Conservation (phyloP, 1,140 invertebrate genomes). For the Drosophila nasuta region DNA sequence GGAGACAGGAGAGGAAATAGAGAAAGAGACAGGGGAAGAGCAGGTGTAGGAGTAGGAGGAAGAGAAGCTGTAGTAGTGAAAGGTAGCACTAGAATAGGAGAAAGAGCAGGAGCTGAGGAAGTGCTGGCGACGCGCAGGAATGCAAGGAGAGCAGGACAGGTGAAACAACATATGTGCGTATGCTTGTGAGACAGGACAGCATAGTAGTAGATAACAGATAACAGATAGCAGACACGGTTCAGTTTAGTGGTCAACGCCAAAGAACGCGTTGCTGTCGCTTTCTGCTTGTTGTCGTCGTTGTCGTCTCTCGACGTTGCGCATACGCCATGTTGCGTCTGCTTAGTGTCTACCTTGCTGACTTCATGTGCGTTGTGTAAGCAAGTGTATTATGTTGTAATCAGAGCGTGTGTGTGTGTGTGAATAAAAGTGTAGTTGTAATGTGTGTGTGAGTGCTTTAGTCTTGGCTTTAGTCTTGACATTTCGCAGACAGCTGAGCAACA, state of each 20-base stretch:
- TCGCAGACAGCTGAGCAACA: background rate
- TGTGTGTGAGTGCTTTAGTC: too few relatives aligned
- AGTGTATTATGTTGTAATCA: background rate
- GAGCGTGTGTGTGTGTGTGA: conserved; percentile 9
- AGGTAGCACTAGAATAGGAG: too few relatives aligned
- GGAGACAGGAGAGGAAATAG: too few relatives aligned
- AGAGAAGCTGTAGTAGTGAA: too few relatives aligned
- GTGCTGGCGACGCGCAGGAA: too few relatives aligned
- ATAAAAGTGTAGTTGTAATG: background rate
- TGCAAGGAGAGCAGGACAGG: too few relatives aligned
- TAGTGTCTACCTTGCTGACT: conserved; percentile 52
- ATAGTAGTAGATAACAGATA: too few relatives aligned
- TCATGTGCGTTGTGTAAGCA: background rate
- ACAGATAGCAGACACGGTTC: conserved; percentile 21
- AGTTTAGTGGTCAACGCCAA: conserved; percentile 23
- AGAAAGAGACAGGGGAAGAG: too few relatives aligned
- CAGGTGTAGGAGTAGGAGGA: too few relatives aligned
- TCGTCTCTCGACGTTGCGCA: conserved; percentile 34
- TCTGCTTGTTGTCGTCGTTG: background rate
- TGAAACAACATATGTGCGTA: too few relatives aligned
- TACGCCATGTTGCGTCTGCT: conserved; percentile 72
- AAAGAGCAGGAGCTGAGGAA: too few relatives aligned
- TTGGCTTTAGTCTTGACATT: background rate
- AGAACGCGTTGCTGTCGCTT: background rate
- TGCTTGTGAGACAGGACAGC: too few relatives aligned